phyloP scores from a whole-genome alignment of 2,797 vertebrate species.

The Anguilla megastoma region DNA sequence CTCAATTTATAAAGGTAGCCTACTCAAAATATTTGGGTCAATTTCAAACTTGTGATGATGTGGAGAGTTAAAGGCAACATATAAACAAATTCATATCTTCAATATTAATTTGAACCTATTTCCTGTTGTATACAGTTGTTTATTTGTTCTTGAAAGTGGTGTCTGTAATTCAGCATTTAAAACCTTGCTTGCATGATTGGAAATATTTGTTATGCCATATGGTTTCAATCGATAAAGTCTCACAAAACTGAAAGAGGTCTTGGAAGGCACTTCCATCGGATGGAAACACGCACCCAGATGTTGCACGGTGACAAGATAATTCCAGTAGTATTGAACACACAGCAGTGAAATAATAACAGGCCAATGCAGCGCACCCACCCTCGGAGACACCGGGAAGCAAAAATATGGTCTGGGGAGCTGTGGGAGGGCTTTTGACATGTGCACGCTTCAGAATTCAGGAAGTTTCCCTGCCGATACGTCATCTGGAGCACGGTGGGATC shows the following conservation, averaged over 20 bases:
- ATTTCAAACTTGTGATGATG: neutral
- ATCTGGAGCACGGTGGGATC: constrained; percentile 69
- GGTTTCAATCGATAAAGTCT: constrained; percentile 43
- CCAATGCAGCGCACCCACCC: constrained; percentile 31
- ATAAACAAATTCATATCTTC: neutral
- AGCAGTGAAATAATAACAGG: constrained; percentile 30
- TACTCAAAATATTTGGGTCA: neutral
- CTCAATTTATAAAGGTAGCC: no score
- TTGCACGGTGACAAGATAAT: constrained; percentile 40
- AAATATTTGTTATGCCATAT: constrained; percentile 43
- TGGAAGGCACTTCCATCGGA: constrained; percentile 31
- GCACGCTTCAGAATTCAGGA: constrained; percentile 53
- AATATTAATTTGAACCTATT: neutral
- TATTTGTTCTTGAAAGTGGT: neutral
- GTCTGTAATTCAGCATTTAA: neutral
- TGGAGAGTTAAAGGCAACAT: neutral
- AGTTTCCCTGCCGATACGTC: constrained; percentile 66
- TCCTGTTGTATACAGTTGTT: neutral
- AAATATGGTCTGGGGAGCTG: constrained; percentile 23
- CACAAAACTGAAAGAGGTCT: constrained; percentile 30
- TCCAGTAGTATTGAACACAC: constrained; percentile 35
- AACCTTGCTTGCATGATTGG: constrained; percentile 8
- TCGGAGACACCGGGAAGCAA: constrained; percentile 30
- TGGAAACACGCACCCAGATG: constrained; percentile 41
- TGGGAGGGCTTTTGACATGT: constrained; percentile 33